Evolutionary conservation across 2,888 invertebrate species (phyloP), one percentile per base, ranked within the genome.

Genomic region (Pycnomerus fuliginosus): DNA sequence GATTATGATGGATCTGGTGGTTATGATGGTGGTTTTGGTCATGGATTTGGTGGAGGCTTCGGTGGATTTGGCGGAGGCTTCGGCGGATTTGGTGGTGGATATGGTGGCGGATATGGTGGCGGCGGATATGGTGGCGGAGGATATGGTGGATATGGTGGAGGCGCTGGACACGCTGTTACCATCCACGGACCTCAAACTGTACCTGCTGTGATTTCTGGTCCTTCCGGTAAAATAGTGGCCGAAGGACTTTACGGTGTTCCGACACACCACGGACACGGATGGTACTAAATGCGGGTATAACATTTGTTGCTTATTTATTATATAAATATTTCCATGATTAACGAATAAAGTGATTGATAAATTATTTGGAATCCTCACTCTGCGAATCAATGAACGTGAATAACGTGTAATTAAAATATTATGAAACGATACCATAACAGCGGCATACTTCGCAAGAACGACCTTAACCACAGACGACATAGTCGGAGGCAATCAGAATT

Each of bases 241-340:
- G 49, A 71, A 55, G 53, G 74, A 64, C 20, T 73, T 60, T 60
- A 65, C 51, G 68, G 66, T 38, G 17, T 68, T 52, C 64, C 34
- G 71, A 52, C 46, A 13, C 60, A 60, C 44, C 22, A 25, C 32
- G 64, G 62, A 42, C 55, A 55, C 36, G 49, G 53, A 34, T 46
- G 44, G 49, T 37, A 35, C n/a, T n/a, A n/a, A n/a, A n/a, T n/a
- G n/a, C n/a, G n/a, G n/a, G n/a, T n/a, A n/a, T n/a, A n/a, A n/a
- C n/a, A n/a, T n/a, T n/a, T n/a, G n/a, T n/a, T n/a, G n/a, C n/a
- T n/a, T n/a, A n/a, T n/a, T n/a, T n/a, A n/a, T n/a, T n/a, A n/a
- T n/a, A n/a, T n/a, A n/a, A n/a, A n/a, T n/a, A n/a, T n/a, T n/a
- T n/a, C n/a, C n/a, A n/a, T n/a, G n/a, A n/a, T n/a, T n/a, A n/a